Base-by-base conservation (phyloP, 2,888 invertebrate genomes). In the Notocelia uddmanniana region DNA sequence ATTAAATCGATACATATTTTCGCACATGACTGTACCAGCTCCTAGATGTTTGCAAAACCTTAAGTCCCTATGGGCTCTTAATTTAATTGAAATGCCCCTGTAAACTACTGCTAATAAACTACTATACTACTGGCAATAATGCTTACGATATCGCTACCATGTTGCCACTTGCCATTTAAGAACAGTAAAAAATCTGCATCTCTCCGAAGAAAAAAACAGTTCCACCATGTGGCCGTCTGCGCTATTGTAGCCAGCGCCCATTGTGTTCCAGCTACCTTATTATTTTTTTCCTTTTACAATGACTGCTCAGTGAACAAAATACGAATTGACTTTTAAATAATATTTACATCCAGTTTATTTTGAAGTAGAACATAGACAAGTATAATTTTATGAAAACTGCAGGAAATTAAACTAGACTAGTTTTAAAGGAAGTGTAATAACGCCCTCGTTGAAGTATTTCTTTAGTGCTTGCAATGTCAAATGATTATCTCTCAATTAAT, bases 231-330 rank as follows among this genome's bases (percentile, higher is more conserved):
- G 90, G 90, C 85, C 83, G 80, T 73, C 77, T 74, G 66, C 63
- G 80, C 90, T 82, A 93, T 93, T 93, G 93, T 93, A 79, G 87
- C 83, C 84, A 76, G 80, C 75, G 74, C 68, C 89, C 86, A 92
- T 92, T 92, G 92, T 92, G 80, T 81, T 85, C 77, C 76, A 74
- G 77, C 81, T 84, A 83, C 87, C 86, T 89, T 89, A 85, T 88
- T 85, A 82, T 79, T 84, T 87, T 3, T 89, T 82, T 83, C 85
- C 80, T 84, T 86, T 87, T 85, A 52, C 80, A 85, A 83, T 85
- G 83, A 88, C 86, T 88, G 82, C 81, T 80, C 81, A 85, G 84
- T 73, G 85, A 84, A 85, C 90, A 90, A 89, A 87, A 85, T 84
- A 83, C 81, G 86, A 90, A 90, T 87, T 19, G 50, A 21, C 10